phyloP scores from a whole-genome alignment of 2,888 invertebrate species.

The Netelia fuscicornis region DNA sequence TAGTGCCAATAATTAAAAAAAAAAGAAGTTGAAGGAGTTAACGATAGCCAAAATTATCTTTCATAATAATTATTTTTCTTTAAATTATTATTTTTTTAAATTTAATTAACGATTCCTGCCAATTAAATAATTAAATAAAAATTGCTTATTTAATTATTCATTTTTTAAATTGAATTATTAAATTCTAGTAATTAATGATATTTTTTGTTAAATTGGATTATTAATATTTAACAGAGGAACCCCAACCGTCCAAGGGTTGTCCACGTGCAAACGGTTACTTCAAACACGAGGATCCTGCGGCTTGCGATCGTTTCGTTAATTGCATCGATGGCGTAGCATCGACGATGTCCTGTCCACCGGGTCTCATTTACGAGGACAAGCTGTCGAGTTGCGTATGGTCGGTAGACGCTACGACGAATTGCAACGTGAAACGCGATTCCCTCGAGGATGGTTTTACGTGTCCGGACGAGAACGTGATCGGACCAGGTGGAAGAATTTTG shows the following conservation, averaged over 20 bases:
- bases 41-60: background rate
- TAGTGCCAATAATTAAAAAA: too few relatives aligned
- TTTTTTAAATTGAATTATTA: conserved; percentile 36
- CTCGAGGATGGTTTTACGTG: conserved; percentile 92
- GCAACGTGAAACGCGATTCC: conserved; percentile 87
- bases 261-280: conserved; percentile 93
- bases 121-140: too few relatives aligned
- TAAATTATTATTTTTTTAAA: background rate
- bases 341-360: conserved; percentile 89
- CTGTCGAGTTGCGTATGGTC: conserved; percentile 92
- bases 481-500: conserved; percentile 89
- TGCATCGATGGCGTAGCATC: conserved; percentile 91
- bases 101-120: too few relatives aligned
- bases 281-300: conserved; percentile 90
- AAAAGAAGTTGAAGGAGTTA: too few relatives aligned
- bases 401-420: conserved; percentile 87
- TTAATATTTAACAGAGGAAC: conserved; percentile 88
- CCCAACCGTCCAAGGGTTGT: conserved; percentile 90
- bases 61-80: conserved; percentile 26
- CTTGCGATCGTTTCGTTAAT: conserved; percentile 92
- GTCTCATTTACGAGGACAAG: conserved; percentile 91
- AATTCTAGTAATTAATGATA: conserved; percentile 30
- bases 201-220: background rate
- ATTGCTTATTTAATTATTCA: background rate
- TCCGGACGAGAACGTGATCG: conserved; percentile 89